Evolutionary conservation across 2,113 vertebrate species (phyloP).

Genomic region (Arenaria interpres): DNA sequence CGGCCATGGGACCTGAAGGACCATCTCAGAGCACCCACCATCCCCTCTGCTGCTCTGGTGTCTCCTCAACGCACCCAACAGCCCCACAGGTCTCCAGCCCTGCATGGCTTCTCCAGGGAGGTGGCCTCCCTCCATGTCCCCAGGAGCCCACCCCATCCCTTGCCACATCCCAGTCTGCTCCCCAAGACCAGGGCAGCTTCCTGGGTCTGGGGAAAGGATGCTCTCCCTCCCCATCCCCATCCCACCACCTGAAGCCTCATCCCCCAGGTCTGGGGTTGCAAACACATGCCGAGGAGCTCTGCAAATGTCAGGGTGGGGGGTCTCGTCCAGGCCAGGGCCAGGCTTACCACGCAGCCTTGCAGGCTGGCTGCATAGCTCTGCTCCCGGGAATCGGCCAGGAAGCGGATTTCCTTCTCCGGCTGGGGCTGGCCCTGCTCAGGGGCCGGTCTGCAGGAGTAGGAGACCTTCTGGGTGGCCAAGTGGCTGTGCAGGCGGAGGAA

Average conservation of each 20-base stretch:
- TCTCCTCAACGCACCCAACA: background rate
- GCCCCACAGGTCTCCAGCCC: background rate
- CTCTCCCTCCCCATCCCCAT: background rate
- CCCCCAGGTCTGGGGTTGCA: background rate
- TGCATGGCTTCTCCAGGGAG: background rate
- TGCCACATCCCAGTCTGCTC: background rate
- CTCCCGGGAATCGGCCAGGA: constrained; percentile 77
- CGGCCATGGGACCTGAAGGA: background rate
- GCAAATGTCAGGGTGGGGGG: fast-evolving
- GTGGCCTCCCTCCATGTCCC: fast-evolving
- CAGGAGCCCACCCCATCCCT: fast-evolving
- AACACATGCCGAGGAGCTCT: fast-evolving
- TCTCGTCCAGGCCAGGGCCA: fast-evolving
- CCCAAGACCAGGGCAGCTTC: fast-evolving
- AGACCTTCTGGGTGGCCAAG: constrained; percentile 78
- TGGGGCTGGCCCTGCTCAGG: constrained; percentile 21
- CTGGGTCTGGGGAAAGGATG: background rate
- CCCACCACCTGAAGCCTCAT: fast-evolving
- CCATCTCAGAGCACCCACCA: fast-evolving
- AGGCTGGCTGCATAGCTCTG: constrained; percentile 80
- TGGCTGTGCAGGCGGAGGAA: constrained; percentile 86
- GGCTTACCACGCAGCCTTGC: constrained; percentile 82
- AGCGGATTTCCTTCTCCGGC: constrained; percentile 73
- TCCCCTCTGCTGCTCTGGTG: fast-evolving
- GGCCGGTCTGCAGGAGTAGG: constrained; percentile 79